A percentile compares a stretch with the other conserved stretches of the same genome.
Conservation (phyloP, 2,797 vertebrate genomes). For the Mus caroli region DNA sequence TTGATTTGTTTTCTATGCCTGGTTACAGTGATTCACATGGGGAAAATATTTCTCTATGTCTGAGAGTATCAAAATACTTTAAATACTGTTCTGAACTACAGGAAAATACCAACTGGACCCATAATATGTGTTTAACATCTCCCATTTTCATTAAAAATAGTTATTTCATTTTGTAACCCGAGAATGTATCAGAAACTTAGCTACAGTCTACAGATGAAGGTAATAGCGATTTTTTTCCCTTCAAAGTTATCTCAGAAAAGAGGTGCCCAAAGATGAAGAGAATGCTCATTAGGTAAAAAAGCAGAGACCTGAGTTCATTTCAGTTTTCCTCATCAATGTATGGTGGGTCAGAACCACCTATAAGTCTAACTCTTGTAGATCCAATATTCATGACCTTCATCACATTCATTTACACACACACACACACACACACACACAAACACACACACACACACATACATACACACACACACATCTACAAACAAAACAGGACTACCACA, state of each 20-base stretch:
- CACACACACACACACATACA: not conserved
- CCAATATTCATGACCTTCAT: not conserved
- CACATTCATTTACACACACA: not conserved
- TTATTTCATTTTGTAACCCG: not conserved
- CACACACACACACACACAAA: not conserved
- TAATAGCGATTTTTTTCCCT: too few species aligned
- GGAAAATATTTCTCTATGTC: rapidly evolving
- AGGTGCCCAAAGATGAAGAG: not conserved
- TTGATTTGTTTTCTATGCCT: not conserved
- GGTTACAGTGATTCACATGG: rapidly evolving
- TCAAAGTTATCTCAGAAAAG: not conserved
- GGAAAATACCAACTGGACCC: not conserved
- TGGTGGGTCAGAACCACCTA: not conserved
- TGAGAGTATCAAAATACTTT: rapidly evolving
- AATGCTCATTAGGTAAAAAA: not conserved
- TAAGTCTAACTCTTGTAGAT: not conserved
- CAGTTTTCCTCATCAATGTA: not conserved
- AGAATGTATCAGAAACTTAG: not conserved
- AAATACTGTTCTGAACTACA: rapidly evolving
- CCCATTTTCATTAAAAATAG: not conserved
- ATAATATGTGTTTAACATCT: not conserved
- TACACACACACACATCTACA: not conserved
- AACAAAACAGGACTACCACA: not conserved
- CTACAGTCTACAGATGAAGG: not conserved
- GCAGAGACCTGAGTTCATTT: not conserved